Conservation (phyloP, 2,888 invertebrate genomes). For the Seira musarum region DNA sequence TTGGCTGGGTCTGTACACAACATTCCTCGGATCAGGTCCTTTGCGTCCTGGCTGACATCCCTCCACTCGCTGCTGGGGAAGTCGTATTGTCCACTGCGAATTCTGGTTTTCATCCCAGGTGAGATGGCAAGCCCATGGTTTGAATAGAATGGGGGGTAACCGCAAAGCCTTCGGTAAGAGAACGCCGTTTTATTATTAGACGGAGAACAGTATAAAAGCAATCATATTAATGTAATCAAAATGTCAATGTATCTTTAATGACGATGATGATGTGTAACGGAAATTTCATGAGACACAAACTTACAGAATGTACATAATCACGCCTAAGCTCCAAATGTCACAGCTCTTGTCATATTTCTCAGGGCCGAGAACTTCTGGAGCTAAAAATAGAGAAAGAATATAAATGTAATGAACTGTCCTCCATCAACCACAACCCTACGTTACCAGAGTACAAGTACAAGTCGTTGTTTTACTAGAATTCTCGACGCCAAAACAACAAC, state of each 20-base stretch:
- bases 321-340: constrained; percentile 99
- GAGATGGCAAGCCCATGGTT: constrained; percentile 98
- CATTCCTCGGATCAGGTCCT: constrained; percentile 95
- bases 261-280: neutral
- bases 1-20: constrained; percentile 94
- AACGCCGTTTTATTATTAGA: too few relatives aligned
- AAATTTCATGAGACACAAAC: constrained; percentile 71
- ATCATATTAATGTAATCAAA: too few relatives aligned
- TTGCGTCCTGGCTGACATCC: constrained; percentile 94
- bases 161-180: constrained; percentile 80
- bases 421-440: too few relatives aligned
- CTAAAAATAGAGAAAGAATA: constrained; percentile 71
- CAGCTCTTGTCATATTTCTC: constrained; percentile 99
- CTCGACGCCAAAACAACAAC: too few relatives aligned
- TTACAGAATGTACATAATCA: constrained; percentile 98
- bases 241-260: too few relatives aligned
- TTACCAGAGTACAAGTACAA: too few relatives aligned
- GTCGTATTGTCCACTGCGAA: constrained; percentile 96
- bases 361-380: constrained; percentile 92
- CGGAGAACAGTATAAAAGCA: neutral
- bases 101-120: constrained; percentile 98
- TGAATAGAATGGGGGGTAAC: constrained; percentile 99
- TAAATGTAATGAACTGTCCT: too few relatives aligned
- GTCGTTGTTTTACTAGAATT: too few relatives aligned
- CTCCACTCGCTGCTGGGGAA: constrained; percentile 98